Conservation (phyloP, 2,113 vertebrate species). For the Amblyopsis rosae region DNA sequence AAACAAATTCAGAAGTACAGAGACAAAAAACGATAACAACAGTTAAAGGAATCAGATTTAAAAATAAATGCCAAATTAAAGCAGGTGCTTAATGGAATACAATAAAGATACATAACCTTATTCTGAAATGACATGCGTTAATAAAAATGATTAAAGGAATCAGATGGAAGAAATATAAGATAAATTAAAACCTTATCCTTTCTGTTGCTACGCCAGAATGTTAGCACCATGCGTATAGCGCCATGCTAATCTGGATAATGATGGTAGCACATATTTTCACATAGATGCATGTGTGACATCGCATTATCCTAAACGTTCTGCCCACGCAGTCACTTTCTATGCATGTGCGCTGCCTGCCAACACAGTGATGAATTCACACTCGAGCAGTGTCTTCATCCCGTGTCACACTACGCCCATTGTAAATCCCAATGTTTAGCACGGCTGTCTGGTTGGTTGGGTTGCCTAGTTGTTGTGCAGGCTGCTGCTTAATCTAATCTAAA, state of each 20-base stretch:
- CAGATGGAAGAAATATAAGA: too few species aligned
- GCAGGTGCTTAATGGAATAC: too few species aligned
- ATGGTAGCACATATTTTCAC: conserved; percentile 23
- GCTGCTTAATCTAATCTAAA: conserved; percentile 29
- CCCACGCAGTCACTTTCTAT: conserved; percentile 22
- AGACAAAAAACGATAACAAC: background rate
- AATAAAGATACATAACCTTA: too few species aligned
- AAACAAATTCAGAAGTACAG: background rate
- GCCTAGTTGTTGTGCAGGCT: conserved; percentile 34
- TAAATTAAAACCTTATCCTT: too few species aligned
- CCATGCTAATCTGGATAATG: background rate
- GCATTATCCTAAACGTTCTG: conserved; percentile 32
- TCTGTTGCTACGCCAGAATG: too few species aligned
- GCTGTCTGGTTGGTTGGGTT: background rate
- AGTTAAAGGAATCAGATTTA: background rate
- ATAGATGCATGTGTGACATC: conserved; percentile 36
- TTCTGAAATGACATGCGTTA: too few species aligned
- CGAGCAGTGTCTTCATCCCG: background rate
- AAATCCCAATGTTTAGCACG: background rate
- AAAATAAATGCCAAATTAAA: too few species aligned
- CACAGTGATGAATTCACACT: conserved; percentile 14
- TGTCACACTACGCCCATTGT: background rate
- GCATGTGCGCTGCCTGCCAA: conserved; percentile 33
- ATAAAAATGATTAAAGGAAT: too few species aligned
- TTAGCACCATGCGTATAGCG: too few species aligned